These are phyloP conservation scores for Ahaetulla prasina DNA, from an alignment of 2,113 vertebrate species.

Conservation along the genomic window DNA sequence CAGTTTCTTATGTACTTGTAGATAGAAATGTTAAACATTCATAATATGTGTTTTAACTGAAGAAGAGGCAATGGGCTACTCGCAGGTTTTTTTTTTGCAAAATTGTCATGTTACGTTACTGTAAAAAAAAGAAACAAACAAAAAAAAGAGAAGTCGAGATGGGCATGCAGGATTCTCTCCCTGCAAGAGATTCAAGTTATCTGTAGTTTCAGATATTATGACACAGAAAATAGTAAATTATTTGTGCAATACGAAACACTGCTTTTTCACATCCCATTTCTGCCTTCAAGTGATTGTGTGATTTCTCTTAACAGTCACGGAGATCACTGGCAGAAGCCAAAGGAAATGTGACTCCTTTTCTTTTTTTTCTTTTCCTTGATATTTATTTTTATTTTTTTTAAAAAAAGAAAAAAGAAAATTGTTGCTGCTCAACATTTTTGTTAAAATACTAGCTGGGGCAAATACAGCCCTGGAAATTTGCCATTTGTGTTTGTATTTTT, in stretches of 20 bases:
- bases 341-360: slow-evolving; percentile 65
- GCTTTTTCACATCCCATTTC: slow-evolving; percentile 55
- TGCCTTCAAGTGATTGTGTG: slow-evolving; percentile 51
- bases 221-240: slow-evolving; percentile 50
- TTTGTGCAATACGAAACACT: slow-evolving; percentile 61
- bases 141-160: slow-evolving; percentile 29
- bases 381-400: slow-evolving; percentile 56
- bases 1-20: slow-evolving; percentile 41
- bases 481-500: slow-evolving; percentile 54
- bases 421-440: slow-evolving; percentile 56
- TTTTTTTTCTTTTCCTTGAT: slow-evolving; percentile 30
- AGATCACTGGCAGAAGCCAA: slow-evolving; percentile 73
- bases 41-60: slow-evolving; percentile 26
- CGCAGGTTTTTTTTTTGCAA: not conserved
- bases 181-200: not conserved
- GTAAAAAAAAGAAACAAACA: slow-evolving; percentile 42
- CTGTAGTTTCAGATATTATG: slow-evolving; percentile 43
- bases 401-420: slow-evolving; percentile 23
- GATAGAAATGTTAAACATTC: slow-evolving; percentile 25
- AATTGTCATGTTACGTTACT: slow-evolving; percentile 49
- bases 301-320: slow-evolving; percentile 58
- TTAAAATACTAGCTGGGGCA: slow-evolving; percentile 38
- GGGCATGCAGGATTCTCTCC: slow-evolving; percentile 20
- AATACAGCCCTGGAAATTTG: slow-evolving; percentile 12
- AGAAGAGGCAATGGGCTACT: slow-evolving; percentile 22